Conservation (phyloP, 2,113 vertebrate genomes). For the Crotalus viridis region DNA sequence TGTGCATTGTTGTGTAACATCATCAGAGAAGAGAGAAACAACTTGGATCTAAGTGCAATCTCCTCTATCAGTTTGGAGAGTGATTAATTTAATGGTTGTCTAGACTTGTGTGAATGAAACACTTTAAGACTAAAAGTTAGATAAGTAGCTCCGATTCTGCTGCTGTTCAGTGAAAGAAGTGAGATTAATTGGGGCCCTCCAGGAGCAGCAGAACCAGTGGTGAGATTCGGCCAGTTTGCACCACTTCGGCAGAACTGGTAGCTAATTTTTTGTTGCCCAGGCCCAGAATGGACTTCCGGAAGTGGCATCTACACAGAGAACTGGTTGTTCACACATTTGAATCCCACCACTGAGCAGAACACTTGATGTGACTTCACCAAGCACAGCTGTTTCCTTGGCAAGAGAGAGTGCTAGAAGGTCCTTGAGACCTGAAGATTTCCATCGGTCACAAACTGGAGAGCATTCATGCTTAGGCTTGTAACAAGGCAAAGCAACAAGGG, state of each 20-base stretch:
- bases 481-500: neutral
- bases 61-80: neutral
- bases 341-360: neutral
- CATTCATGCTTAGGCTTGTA: neutral
- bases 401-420: neutral
- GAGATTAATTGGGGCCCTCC: conserved; percentile 11
- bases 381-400: conserved; percentile 7
- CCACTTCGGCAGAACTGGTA: too few relatives aligned
- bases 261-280: too few relatives aligned
- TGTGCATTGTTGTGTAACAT: too few relatives aligned
- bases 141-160: conserved; percentile 13
- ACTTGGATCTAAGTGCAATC: neutral
- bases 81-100: neutral
- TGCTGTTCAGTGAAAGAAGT: conserved; percentile 6
- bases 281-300: too few relatives aligned
- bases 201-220: neutral
- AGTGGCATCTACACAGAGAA: too few relatives aligned
- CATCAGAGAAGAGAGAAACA: neutral
- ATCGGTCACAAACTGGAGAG: neutral
- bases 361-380: neutral
- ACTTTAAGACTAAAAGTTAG: neutral
- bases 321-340: too few relatives aligned
- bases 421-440: neutral
- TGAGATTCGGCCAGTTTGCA: too few relatives aligned
- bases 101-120: neutral